Evolutionary conservation across 1,140 invertebrate genomes (phyloP), one percentile per base, ranked within the genome.

Genomic region (Cydia amplana): DNA sequence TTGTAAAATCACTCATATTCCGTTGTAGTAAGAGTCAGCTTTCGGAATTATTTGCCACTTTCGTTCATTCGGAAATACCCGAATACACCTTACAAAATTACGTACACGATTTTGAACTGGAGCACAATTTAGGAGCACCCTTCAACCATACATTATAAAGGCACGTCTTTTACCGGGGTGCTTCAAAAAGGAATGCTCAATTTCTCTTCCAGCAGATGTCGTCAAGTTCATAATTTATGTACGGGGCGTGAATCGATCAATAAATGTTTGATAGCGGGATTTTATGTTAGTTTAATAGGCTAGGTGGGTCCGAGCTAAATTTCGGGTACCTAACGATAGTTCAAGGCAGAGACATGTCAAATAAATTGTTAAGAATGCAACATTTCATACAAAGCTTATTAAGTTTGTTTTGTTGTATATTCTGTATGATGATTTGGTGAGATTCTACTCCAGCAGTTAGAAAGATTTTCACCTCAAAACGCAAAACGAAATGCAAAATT

Each of bases 291-390:
- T 70, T 32, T 70, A 40, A 23, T 70, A 80, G 78, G 80, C 65
- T 70, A 77, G 76, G 79, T 78, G 81, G 80, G 79, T 77, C 79
- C 74, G 55, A 65, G 76, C 73, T 70, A 74, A 77, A 74, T 83
- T 28, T 36, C 16, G 12, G 25, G 4, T 32, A 23, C 64, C 23
- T 32, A 32, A 36, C 2, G 10, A 67, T 67, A 67, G 43, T 46
- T 46, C 36, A 40, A 40, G 14, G 12, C 12, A 46, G 43, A 46
- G 43, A 32, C 25, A 23, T 64, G 49, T 18, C 6, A 28, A 51
- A 51, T 51, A 51, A 16, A 16, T 16, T 51, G 5, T 46, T n/a
- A 51, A 18, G 49, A 51, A 14, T n/a, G 49, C 43, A 46, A 46
- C 7, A 46, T 16, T 46, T 46, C 12, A 16, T 46, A 4, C 43